A percentile compares a stretch with the other conserved stretches of the same genome.
Evolutionary conservation across 2,797 vertebrate genomes (phyloP).

Genomic region (Peromyscus attwateri): DNA sequence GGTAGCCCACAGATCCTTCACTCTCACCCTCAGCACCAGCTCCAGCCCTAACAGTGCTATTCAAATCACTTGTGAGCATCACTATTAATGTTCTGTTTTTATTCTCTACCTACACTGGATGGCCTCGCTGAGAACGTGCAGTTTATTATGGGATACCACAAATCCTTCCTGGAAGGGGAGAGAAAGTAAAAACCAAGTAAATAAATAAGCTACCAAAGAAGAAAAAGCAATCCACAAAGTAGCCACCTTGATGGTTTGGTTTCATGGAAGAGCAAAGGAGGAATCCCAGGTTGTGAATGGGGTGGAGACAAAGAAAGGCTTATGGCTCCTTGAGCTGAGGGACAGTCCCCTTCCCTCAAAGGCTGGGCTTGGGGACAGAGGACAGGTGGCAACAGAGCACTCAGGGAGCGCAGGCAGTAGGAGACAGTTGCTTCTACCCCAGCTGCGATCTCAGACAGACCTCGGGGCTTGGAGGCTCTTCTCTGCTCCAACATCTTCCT

Average conservation of each 20-base stretch:
- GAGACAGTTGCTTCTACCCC: background rate
- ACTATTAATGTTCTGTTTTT: background rate
- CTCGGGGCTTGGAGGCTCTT: background rate
- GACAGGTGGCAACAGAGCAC: fast-evolving
- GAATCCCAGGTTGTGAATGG: background rate
- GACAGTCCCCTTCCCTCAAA: background rate
- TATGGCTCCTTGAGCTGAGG: background rate
- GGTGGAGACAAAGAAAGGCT: too few species aligned
- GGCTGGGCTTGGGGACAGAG: background rate
- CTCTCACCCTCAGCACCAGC: background rate
- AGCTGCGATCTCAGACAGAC: background rate
- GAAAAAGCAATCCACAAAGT: background rate
- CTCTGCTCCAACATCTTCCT: background rate
- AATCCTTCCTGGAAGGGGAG: background rate
- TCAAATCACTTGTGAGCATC: background rate
- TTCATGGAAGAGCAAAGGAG: background rate
- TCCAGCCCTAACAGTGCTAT: background rate
- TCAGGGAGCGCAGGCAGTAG: background rate
- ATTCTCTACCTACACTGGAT: background rate
- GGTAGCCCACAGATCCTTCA: background rate
- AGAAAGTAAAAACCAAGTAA: conserved; percentile 1
- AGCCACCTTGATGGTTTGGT: background rate
- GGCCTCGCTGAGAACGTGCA: background rate
- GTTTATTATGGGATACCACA: background rate
- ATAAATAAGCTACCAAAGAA: background rate